Evolutionary conservation across 2,113 vertebrate species (phyloP).

Genomic region (Nesogale talazaci): DNA sequence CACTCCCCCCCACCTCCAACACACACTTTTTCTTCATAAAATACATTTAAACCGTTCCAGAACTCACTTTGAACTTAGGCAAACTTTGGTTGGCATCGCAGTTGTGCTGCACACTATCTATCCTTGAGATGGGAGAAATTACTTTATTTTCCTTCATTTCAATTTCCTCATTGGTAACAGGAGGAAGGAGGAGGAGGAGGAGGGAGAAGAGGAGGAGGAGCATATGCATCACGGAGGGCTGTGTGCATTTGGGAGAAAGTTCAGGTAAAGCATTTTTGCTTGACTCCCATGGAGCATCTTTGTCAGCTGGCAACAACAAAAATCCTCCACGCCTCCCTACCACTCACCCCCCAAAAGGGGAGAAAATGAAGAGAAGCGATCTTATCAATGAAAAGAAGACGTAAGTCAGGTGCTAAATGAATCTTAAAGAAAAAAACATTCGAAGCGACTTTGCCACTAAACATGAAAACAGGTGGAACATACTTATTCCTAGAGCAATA

Average conservation of each 20-base stretch:
- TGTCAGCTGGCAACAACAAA: background rate
- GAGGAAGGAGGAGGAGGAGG: no score
- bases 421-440: background rate
- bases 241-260: no score
- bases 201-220: no score
- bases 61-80: conserved; percentile 27
- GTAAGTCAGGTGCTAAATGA: background rate
- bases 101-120: background rate
- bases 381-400: background rate
- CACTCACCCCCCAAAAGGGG: no score
- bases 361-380: background rate
- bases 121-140: background rate
- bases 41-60: conserved; percentile 14
- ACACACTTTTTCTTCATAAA: background rate
- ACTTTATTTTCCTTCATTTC: background rate
- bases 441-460: background rate
- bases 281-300: no score
- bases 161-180: conserved; percentile 1
- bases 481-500: background rate
- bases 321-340: background rate
- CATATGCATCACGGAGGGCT: no score
- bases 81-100: background rate
- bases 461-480: conserved; percentile 5
- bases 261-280: no score
- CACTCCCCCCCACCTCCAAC: no score